These are phyloP conservation scores for Rhabdophis nuchalis DNA, from an alignment of 2,797 vertebrate species.

Conservation along the genomic window DNA sequence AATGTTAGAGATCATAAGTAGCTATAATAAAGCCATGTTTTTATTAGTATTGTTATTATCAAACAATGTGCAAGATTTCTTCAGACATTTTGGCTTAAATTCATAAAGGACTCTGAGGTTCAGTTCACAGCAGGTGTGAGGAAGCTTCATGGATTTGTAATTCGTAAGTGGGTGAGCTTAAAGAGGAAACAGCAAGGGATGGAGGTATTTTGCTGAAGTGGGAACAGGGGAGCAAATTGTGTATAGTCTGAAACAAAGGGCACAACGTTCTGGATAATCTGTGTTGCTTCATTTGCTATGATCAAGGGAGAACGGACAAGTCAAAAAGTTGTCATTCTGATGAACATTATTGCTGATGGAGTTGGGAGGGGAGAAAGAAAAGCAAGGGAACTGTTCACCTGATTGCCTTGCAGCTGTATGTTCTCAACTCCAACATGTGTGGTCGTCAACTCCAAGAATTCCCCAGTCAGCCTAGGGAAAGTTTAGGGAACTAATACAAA, in stretches of 20 bases:
- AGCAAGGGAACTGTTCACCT: background rate
- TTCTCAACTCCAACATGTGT: background rate
- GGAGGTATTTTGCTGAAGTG: constrained; percentile 1
- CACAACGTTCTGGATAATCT: background rate
- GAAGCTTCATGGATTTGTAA: constrained; percentile 24
- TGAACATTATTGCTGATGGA: background rate
- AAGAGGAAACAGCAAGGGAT: constrained; percentile 41
- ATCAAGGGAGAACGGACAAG: background rate
- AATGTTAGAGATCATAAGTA: constrained; percentile 3
- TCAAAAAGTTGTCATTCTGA: background rate
- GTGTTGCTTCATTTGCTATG: background rate
- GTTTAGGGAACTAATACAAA: background rate
- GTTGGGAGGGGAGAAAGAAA: background rate
- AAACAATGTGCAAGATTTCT: constrained; percentile 3
- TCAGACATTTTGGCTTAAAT: constrained; percentile 22
- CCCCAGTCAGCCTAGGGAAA: background rate
- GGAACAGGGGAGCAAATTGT: background rate
- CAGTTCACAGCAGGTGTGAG: constrained; percentile 5
- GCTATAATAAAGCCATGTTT: constrained; percentile 6
- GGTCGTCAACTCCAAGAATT: background rate
- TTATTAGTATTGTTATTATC: constrained; percentile 32
- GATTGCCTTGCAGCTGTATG: background rate
- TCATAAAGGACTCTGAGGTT: background rate
- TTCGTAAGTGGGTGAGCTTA: constrained; percentile 15
- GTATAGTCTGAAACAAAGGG: background rate